phyloP scores from a whole-genome alignment of 1,140 invertebrate species.

The Dendroctonus ponderosae region DNA sequence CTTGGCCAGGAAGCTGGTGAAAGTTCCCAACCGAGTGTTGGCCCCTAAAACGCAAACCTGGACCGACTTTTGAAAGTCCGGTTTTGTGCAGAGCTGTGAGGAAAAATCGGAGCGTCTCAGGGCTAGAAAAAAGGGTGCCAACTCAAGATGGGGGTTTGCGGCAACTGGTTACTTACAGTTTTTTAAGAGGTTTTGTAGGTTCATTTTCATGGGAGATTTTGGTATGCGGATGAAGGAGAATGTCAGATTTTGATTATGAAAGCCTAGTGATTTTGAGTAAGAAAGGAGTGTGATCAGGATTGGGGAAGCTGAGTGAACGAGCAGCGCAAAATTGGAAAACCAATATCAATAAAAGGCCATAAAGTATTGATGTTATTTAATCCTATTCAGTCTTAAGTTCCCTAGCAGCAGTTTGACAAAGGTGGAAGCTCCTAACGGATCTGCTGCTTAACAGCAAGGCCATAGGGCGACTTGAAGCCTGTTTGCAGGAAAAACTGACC shows the following conservation, averaged over 20 bases:
- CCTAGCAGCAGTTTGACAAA: background rate
- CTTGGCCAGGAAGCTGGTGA: slow-evolving; percentile 43
- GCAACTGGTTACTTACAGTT: background rate
- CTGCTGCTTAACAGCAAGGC: slow-evolving; percentile 1
- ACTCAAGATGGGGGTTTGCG: too few species aligned
- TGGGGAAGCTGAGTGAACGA: too few species aligned
- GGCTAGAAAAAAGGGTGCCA: too few species aligned
- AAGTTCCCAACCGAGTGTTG: slow-evolving; percentile 38
- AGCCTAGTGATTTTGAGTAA: too few species aligned
- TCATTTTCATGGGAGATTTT: background rate
- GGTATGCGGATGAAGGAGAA: too few species aligned
- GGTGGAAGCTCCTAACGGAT: background rate
- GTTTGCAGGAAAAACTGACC: slow-evolving; percentile 34
- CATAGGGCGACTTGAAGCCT: slow-evolving; percentile 25
- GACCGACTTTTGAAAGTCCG: slow-evolving; percentile 29
- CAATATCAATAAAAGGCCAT: too few species aligned
- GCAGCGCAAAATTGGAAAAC: too few species aligned
- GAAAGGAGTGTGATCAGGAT: too few species aligned
- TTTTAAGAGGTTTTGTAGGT: background rate
- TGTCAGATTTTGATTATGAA: too few species aligned
- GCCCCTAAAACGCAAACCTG: slow-evolving; percentile 45
- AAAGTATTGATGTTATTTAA: too few species aligned
- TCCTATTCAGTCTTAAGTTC: too few species aligned
- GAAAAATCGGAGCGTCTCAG: too few species aligned
- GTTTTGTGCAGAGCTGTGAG: slow-evolving; percentile 3